Percentiles rank a stretch among this genome's conserved stretches.
Conservation (phyloP, 2,888 invertebrate species). For the Linnaemya vulpina region DNA sequence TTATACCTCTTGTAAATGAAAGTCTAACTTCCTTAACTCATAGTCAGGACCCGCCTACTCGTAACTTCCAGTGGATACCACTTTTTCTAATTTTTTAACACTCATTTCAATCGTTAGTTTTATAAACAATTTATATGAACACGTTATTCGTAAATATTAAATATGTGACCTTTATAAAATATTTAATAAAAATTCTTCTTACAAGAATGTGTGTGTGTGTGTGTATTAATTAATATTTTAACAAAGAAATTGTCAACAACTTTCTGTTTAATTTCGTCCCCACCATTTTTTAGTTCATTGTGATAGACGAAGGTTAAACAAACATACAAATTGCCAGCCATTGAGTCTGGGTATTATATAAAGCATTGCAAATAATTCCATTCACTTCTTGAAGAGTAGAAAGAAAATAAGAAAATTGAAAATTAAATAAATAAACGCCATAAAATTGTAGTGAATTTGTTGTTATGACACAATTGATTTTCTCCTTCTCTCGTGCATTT, state of each 20-base stretch:
- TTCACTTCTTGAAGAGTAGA: slow-evolving; percentile 6
- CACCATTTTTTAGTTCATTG: slow-evolving; percentile 30
- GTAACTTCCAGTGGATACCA: too few species aligned
- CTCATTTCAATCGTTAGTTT: background rate
- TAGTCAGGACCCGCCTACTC: too few species aligned
- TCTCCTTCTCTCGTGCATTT: background rate
- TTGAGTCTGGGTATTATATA: slow-evolving; percentile 59
- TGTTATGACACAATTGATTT: slow-evolving; percentile 31
- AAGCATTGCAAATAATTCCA: slow-evolving; percentile 39
- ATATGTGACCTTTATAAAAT: background rate
- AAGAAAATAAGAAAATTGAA: background rate
- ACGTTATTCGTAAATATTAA: background rate
- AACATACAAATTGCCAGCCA: slow-evolving; percentile 57
- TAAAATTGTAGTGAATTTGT: slow-evolving; percentile 16
- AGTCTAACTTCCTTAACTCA: background rate
- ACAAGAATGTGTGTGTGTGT: background rate
- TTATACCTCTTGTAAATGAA: background rate
- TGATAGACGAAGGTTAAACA: slow-evolving; percentile 47
- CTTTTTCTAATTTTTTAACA: too few species aligned
- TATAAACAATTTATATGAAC: background rate
- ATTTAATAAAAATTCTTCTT: background rate
- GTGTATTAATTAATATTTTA: background rate
- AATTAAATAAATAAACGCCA: background rate
- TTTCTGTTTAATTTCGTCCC: slow-evolving; percentile 3
- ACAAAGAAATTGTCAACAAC: slow-evolving; percentile 19